Conservation (phyloP, 2,113 vertebrate genomes). For the Nycticorax nycticorax region DNA sequence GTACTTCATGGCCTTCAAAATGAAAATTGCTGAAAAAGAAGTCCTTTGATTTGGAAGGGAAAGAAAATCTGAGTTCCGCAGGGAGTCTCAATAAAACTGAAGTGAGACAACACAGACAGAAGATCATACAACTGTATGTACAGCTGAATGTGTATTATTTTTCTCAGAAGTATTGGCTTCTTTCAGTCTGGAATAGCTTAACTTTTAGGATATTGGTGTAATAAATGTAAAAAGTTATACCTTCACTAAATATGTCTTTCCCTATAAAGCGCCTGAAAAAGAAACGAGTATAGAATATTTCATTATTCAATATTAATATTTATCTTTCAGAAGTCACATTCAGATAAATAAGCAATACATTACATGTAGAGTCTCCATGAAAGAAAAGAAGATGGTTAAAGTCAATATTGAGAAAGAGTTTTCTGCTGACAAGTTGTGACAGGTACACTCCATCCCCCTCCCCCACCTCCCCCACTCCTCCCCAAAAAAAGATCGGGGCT, state of each 20-base stretch:
- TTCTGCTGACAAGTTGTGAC: conserved; percentile 44
- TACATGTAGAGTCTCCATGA: neutral
- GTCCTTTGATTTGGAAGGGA: neutral
- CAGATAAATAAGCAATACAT: neutral
- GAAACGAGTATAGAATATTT: neutral
- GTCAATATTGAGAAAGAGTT: conserved; percentile 20
- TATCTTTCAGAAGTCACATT: neutral
- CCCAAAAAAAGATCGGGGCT: no score
- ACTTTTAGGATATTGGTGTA: neutral
- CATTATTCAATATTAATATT: neutral
- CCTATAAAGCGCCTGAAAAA: neutral
- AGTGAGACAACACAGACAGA: neutral
- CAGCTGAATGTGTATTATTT: neutral
- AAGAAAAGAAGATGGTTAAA: neutral
- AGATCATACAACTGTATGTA: neutral
- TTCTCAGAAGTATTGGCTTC: neutral
- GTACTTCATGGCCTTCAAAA: neutral
- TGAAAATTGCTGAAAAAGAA: neutral
- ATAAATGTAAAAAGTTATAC: neutral
- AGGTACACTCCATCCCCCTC: no score
- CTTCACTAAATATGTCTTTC: neutral
- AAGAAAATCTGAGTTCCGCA: neutral
- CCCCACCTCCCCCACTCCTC: no score
- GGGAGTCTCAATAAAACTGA: neutral
- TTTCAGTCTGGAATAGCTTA: neutral